Percentiles rank a stretch among this genome's conserved stretches.
phyloP scores from a whole-genome alignment of 2,888 invertebrate genomes.

The Xanthia togata region DNA sequence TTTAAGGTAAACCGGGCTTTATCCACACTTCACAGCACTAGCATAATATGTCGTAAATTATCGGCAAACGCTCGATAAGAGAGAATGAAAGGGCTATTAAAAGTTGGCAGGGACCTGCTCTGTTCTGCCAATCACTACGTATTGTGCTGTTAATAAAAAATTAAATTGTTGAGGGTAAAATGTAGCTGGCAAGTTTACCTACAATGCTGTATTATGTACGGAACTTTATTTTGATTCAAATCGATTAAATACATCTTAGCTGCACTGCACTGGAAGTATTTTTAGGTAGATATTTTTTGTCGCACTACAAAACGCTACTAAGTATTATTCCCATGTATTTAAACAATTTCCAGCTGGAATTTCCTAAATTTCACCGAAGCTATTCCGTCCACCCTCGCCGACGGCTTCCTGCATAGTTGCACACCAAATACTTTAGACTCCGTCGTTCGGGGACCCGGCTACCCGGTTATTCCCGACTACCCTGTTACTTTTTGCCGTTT shows the following conservation, averaged over 20 bases:
- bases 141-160: conserved; percentile 39
- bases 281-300: conserved; percentile 30
- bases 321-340: conserved; percentile 65
- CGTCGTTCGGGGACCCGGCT: conserved; percentile 52
- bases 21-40: conserved; percentile 15
- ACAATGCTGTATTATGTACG: neutral
- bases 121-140: conserved; percentile 49
- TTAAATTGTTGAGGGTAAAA: conserved; percentile 14
- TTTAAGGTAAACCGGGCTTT: conserved; percentile 11
- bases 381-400: conserved; percentile 65
- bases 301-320: conserved; percentile 40
- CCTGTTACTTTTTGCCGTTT: conserved; percentile 83
- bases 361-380: conserved; percentile 63
- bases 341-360: conserved; percentile 68
- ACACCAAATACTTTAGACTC: conserved; percentile 70
- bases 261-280: neutral
- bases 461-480: conserved; percentile 40
- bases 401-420: conserved; percentile 72
- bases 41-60: conserved; percentile 46
- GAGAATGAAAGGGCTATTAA: conserved; percentile 58
- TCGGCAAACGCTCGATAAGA: conserved; percentile 47
- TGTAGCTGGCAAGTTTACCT: conserved; percentile 8
- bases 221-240: neutral
- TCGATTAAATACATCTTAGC: neutral
- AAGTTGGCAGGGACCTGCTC: conserved; percentile 42